phyloP scores from a whole-genome alignment of 1,140 invertebrate species.

The Metopolophium dirhodum region DNA sequence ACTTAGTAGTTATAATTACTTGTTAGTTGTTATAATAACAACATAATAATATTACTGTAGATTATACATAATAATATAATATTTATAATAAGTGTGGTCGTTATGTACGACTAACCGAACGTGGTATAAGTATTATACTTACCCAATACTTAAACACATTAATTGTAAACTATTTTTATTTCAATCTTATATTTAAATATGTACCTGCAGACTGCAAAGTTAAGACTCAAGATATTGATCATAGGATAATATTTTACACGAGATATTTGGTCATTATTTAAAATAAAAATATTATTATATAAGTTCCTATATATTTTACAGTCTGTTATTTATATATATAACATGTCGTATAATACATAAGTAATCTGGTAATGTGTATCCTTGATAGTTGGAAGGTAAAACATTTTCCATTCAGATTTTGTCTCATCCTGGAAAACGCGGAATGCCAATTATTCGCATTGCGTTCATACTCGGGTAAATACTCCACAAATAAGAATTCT shows the following conservation, averaged over 20 bases:
- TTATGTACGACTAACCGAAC: background rate
- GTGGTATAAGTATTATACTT: no score
- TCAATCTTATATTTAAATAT: background rate
- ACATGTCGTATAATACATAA: background rate
- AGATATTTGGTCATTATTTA: background rate
- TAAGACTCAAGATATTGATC: background rate
- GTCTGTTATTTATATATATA: background rate
- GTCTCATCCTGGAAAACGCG: background rate
- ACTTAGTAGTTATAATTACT: background rate
- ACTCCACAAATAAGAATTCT: constrained; percentile 37
- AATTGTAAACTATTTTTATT: background rate
- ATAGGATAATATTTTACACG: background rate
- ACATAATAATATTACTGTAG: background rate
- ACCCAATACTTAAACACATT: no score
- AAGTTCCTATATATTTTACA: background rate
- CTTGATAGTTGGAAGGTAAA: background rate
- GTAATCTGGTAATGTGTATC: background rate
- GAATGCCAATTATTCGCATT: background rate
- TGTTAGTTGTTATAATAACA: background rate
- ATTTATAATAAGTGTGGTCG: background rate
- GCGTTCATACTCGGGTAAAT: constrained; percentile 21
- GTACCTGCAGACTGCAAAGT: background rate
- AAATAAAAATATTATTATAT: no score
- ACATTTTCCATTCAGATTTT: constrained; percentile 25
- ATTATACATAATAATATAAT: background rate